Conservation (phyloP, 2,113 vertebrate genomes). For the Nerophis ophidion region DNA sequence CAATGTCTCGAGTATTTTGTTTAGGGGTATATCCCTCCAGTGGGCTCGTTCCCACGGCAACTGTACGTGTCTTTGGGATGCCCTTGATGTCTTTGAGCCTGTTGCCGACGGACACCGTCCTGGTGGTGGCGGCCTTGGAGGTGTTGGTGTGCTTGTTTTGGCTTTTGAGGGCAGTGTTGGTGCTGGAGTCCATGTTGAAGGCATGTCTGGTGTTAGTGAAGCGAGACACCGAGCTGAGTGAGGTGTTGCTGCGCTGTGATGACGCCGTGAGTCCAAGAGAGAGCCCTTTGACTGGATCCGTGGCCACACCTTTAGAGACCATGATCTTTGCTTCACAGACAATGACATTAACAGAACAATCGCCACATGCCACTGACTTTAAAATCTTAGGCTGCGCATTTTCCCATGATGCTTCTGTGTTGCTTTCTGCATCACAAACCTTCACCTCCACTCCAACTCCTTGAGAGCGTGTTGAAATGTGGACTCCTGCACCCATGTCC, state of each 20-base stretch:
- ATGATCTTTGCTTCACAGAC: slow-evolving; percentile 61
- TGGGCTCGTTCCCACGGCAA: slow-evolving; percentile 77
- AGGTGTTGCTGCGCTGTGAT: slow-evolving; percentile 80
- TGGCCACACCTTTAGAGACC: slow-evolving; percentile 67
- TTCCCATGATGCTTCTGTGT: slow-evolving; percentile 65
- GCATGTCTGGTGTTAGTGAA: slow-evolving; percentile 73
- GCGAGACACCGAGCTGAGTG: slow-evolving; percentile 66
- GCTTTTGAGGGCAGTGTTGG: slow-evolving; percentile 74
- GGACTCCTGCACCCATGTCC: slow-evolving; percentile 69
- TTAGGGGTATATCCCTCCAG: slow-evolving; percentile 58
- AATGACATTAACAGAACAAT: slow-evolving; percentile 72
- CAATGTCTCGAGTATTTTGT: slow-evolving; percentile 78
- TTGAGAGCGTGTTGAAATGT: slow-evolving; percentile 57
- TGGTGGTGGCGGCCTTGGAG: slow-evolving; percentile 49
- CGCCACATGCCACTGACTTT: slow-evolving; percentile 78
- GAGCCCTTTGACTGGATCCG: slow-evolving; percentile 63
- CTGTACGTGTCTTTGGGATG: slow-evolving; percentile 65
- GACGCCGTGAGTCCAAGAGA: slow-evolving; percentile 74
- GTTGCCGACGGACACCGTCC: slow-evolving; percentile 79
- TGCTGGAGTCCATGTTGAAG: slow-evolving; percentile 70
- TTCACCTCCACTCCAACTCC: slow-evolving; percentile 66
- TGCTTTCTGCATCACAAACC: slow-evolving; percentile 69
- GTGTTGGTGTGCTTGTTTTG: slow-evolving; percentile 86
- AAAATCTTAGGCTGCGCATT: slow-evolving; percentile 24
- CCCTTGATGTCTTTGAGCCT: slow-evolving; percentile 69